A percentile compares a stretch with the other conserved stretches of the same genome.
These are phyloP conservation scores for Phyllotreta cruciferae DNA, from an alignment of 2,888 invertebrate species.

Conservation along the genomic window DNA sequence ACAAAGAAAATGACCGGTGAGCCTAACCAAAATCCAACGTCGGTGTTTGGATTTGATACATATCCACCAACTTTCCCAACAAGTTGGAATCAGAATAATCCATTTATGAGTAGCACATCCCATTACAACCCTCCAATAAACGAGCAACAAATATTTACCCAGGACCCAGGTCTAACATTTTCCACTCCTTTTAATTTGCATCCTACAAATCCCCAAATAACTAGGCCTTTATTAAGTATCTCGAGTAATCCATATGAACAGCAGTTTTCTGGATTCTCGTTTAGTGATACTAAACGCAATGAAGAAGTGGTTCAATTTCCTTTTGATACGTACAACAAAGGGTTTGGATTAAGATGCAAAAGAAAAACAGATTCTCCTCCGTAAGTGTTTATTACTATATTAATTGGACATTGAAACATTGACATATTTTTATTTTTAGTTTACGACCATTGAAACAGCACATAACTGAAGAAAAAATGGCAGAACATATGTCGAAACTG, in stretches of 20 bases:
- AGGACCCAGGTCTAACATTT: slow-evolving; percentile 9
- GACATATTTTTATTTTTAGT: slow-evolving; percentile 41
- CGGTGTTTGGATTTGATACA: slow-evolving; percentile 52
- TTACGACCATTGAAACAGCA: slow-evolving; percentile 69
- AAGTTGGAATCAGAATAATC: slow-evolving; percentile 42
- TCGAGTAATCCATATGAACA: slow-evolving; percentile 12
- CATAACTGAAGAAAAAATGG: slow-evolving; percentile 86
- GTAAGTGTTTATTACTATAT: slow-evolving; percentile 50
- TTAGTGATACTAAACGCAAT: slow-evolving; percentile 36
- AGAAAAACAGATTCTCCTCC: slow-evolving; percentile 56
- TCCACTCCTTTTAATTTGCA: neutral
- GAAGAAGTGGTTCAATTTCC: slow-evolving; percentile 49
- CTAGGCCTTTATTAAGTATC: slow-evolving; percentile 2
- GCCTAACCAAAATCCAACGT: slow-evolving; percentile 53
- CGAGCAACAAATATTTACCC: slow-evolving; percentile 9
- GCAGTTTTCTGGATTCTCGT: slow-evolving; percentile 41
- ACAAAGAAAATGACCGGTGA: slow-evolving; percentile 52
- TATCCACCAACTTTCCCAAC: slow-evolving; percentile 45
- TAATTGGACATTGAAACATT: slow-evolving; percentile 1
- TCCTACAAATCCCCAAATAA: neutral
- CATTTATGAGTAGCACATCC: slow-evolving; percentile 27
- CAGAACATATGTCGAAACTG: slow-evolving; percentile 77
- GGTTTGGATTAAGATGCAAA: slow-evolving; percentile 46
- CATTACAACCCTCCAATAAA: slow-evolving; percentile 5
- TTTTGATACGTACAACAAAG: slow-evolving; percentile 40